Base-by-base conservation (phyloP, 2,797 vertebrate genomes). In the Crocidura indochinensis region DNA sequence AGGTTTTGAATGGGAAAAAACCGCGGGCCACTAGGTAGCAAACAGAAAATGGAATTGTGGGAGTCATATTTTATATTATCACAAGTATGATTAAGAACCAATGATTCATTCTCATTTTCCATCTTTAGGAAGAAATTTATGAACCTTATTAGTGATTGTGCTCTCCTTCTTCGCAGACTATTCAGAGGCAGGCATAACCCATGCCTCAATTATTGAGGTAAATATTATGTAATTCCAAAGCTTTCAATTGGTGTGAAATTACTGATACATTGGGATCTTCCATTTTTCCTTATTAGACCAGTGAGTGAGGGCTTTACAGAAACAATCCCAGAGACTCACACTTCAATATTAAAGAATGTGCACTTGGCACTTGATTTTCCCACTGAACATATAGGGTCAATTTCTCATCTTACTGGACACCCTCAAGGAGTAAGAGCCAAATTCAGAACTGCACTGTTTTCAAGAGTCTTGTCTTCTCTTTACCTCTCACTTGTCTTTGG, bases 341-440 rank as follows among this genome's bases (percentile, higher is more conserved):
- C 96, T 97, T 97, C 96, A 97, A 97, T 97, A 97, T 97, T 97
- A 97, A 96, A 95, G 96, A 97, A 96, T 96, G 95, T 96, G 96
- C 94, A 97, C 94, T 97, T 96, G 96, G 96, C 96, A 96, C 96
- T 94, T 95, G 94, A 96, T 97, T 97, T 95, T 97, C 96, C 96
- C 96, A 97, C 94, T 97, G 96, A 96, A 96, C 96, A 96, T 97
- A 97, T 94, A 96, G 95, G 96, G 96, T 97, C 96, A 97, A 95
- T 92, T 96, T 96, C 96, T 97, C 96, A 97, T 97, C 96, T 97
- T 94, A 93, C 96, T 83, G 0, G 65, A 93, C 88, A 89, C 94
- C 96, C 90, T 94, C 94, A 94, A 78, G 95, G 96, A 91, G 90
- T 26, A 47, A 87, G 88, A 86, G 81, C 78, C 0, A 56, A 79